phyloP scores from a whole-genome alignment of 2,888 invertebrate genomes.

The Cactoblastis cactorum region DNA sequence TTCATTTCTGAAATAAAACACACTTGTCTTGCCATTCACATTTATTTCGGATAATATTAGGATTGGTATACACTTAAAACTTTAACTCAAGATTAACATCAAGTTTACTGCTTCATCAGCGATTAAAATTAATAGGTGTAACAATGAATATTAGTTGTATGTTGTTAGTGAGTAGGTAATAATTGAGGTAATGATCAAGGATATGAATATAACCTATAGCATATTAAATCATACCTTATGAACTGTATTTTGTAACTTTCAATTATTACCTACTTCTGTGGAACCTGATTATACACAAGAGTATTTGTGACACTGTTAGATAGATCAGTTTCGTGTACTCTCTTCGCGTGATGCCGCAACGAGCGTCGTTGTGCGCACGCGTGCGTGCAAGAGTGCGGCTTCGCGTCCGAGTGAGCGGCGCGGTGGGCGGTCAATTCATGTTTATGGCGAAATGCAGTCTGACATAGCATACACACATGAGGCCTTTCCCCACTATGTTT shows the following conservation, averaged over 20 bases:
- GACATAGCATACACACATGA: conserved; percentile 79
- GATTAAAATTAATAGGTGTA: no score
- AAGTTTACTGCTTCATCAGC: no score
- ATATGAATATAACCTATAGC: no score
- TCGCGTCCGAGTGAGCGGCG: neutral
- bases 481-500: conserved; percentile 82
- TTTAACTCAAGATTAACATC: no score
- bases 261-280: neutral
- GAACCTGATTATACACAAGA: neutral
- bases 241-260: no score
- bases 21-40: neutral
- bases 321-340: conserved; percentile 47
- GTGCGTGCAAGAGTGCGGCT: conserved; percentile 78
- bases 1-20: neutral
- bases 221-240: no score
- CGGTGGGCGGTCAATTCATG: conserved; percentile 78
- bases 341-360: conserved; percentile 62
- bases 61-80: neutral
- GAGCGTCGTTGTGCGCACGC: conserved; percentile 62
- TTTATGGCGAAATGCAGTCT: conserved; percentile 77
- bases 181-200: no score
- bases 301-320: conserved; percentile 16
- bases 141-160: no score
- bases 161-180: no score
- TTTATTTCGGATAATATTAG: neutral